phyloP scores from a whole-genome alignment of 2,797 vertebrate species.

The Falco novaeseelandiae region DNA sequence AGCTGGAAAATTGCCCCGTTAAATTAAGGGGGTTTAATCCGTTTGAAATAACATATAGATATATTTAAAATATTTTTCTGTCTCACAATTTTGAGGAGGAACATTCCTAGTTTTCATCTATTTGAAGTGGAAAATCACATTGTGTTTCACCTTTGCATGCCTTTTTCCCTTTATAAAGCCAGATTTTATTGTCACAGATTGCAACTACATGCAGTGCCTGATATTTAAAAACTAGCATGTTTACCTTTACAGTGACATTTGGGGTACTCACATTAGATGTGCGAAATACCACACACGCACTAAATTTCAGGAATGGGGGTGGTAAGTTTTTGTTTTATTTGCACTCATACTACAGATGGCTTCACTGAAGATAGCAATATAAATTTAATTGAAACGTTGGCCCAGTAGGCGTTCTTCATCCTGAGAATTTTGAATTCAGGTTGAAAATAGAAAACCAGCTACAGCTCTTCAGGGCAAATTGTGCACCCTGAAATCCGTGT shows the following conservation, averaged over 20 bases:
- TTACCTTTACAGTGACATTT: conserved; percentile 19
- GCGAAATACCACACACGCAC: background rate
- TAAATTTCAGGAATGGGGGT: background rate
- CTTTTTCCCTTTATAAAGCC: background rate
- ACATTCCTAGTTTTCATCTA: background rate
- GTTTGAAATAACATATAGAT: background rate
- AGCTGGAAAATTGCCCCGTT: background rate
- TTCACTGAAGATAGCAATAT: background rate
- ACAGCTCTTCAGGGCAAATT: background rate
- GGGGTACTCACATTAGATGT: background rate
- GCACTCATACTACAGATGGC: background rate
- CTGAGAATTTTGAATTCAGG: background rate
- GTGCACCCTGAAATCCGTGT: background rate
- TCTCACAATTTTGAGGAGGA: background rate
- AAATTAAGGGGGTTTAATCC: background rate
- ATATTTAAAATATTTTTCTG: background rate
- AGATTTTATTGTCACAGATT: conserved; percentile 13
- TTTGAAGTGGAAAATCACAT: background rate
- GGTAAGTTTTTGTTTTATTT: conserved; percentile 46
- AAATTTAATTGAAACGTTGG: background rate
- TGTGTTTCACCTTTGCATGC: background rate
- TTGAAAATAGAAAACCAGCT: conserved; percentile 2
- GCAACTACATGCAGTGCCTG: background rate
- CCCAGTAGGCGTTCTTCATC: background rate
- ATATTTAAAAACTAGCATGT: conserved; percentile 21